Conservation (phyloP, 2,888 invertebrate species). For the Rhaphigaster nebulosa region DNA sequence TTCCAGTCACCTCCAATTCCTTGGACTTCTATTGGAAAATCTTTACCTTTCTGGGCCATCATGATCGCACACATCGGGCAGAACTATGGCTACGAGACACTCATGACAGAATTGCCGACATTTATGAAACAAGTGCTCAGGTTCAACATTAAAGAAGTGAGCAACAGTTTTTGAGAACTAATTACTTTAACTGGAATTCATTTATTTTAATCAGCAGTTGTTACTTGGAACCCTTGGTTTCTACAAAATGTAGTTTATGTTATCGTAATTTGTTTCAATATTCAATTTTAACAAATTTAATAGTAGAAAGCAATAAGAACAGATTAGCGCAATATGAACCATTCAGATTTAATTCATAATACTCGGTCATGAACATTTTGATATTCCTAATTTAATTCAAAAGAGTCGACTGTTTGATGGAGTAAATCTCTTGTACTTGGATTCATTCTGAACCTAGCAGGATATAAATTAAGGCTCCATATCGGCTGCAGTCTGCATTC, state of each 20-base stretch:
- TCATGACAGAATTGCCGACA: constrained; percentile 90
- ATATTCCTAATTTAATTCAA: no score
- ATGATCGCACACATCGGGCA: constrained; percentile 90
- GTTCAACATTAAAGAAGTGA: constrained; percentile 83
- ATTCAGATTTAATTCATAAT: no score
- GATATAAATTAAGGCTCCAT: no score
- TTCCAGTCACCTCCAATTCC: constrained; percentile 86
- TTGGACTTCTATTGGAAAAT: constrained; percentile 81
- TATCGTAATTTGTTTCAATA: no score
- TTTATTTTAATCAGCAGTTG: background rate
- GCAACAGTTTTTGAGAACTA: background rate
- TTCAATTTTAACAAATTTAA: no score
- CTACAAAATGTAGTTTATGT: background rate
- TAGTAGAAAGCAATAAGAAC: no score
- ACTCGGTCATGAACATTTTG: no score
- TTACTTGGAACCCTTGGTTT: background rate
- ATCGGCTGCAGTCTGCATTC: no score
- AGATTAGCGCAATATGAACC: no score
- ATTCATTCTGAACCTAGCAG: no score
- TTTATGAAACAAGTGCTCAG: constrained; percentile 91
- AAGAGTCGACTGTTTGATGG: no score
- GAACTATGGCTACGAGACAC: constrained; percentile 91
- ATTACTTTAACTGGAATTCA: background rate
- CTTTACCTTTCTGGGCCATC: constrained; percentile 91
- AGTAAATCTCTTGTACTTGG: no score